Evolutionary conservation across 2,888 invertebrate species (phyloP).

Genomic region (Ceriagrion tenellum): DNA sequence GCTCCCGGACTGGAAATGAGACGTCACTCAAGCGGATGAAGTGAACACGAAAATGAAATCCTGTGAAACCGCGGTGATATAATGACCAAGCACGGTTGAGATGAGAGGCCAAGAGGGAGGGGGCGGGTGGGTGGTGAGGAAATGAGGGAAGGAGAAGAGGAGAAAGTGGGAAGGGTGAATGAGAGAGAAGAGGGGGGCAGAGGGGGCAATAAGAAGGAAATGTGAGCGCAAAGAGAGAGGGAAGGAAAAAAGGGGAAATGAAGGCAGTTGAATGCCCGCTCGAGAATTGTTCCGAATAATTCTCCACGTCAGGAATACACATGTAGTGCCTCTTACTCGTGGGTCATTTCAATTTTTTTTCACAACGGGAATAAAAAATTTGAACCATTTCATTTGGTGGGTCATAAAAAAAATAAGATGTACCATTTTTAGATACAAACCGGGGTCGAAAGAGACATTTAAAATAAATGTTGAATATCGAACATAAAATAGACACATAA

Average conservation of each 20-base stretch:
- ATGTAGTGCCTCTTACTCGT: neutral
- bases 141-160: neutral
- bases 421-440: too few species aligned
- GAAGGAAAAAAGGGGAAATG: neutral
- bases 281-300: neutral
- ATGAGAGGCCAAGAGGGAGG: neutral
- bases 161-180: neutral
- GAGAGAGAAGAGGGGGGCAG: neutral
- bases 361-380: neutral
- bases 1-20: neutral
- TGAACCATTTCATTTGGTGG: neutral
- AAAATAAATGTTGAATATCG: too few species aligned
- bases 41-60: constrained; percentile 39
- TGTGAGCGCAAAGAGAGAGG: too few species aligned
- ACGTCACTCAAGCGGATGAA: constrained; percentile 20
- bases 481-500: too few species aligned
- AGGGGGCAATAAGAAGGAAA: neutral
- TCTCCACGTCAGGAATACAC: neutral
- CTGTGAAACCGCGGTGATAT: constrained; percentile 36
- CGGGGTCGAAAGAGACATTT: too few species aligned
- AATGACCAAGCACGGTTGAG: neutral
- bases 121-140: neutral
- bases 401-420: neutral
- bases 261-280: neutral
- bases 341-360: neutral